Conservation (phyloP, 2,113 vertebrate species). For the Chaetura pelagica region DNA sequence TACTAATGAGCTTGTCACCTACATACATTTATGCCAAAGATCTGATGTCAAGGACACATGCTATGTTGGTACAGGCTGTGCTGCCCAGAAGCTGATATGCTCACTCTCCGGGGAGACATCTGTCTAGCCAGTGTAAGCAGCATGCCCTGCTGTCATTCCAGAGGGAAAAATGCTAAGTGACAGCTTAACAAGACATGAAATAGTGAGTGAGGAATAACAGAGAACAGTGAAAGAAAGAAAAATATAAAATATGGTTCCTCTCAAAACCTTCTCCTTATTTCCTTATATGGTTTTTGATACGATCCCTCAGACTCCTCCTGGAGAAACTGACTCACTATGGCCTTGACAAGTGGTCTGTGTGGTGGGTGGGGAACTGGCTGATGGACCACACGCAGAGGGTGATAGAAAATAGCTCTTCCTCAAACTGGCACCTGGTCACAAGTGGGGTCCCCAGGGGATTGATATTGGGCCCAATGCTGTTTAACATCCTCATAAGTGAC, state of each 20-base stretch:
- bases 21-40: not conserved
- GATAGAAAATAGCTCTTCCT: too few relatives aligned
- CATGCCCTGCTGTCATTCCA: slow-evolving; percentile 42
- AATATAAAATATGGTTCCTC: not conserved
- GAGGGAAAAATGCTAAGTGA: slow-evolving; percentile 50
- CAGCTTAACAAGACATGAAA: slow-evolving; percentile 51
- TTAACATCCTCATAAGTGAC: too few relatives aligned
- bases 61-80: not conserved
- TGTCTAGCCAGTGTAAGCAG: slow-evolving; percentile 45
- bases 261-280: not conserved
- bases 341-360: too few relatives aligned
- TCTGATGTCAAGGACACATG: slow-evolving; percentile 26
- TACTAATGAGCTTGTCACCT: not conserved
- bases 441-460: too few relatives aligned
- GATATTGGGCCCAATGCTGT: too few relatives aligned
- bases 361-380: too few relatives aligned
- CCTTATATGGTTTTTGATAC: too few relatives aligned
- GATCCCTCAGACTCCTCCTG: too few relatives aligned
- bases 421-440: too few relatives aligned
- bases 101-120: slow-evolving; percentile 43
- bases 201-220: not conserved
- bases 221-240: not conserved
- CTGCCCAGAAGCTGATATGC: slow-evolving; percentile 26
- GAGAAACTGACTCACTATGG: too few relatives aligned
- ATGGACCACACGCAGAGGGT: too few relatives aligned